Evolutionary conservation across 2,888 invertebrate species (phyloP).

Genomic region (Heterodera filipjevi): DNA sequence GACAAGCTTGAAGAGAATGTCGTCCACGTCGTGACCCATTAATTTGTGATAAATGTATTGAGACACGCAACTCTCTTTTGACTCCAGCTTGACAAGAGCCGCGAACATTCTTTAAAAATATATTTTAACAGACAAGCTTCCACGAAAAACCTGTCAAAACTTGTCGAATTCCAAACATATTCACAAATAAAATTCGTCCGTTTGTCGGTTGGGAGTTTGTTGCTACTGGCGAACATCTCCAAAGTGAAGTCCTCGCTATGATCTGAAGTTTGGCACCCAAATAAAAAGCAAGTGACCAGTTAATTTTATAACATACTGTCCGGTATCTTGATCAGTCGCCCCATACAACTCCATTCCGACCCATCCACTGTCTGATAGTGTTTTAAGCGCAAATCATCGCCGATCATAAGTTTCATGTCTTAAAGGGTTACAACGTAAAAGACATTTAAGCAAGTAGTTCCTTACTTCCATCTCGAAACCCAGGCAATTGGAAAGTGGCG

Average conservation of each 20-base stretch:
- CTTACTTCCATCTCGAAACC: slow-evolving; percentile 81
- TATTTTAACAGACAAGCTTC: not conserved
- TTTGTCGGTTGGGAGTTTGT: slow-evolving; percentile 84
- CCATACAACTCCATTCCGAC: slow-evolving; percentile 85
- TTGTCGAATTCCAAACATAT: slow-evolving; percentile 69
- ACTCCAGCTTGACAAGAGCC: slow-evolving; percentile 65
- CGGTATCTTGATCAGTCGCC: slow-evolving; percentile 83
- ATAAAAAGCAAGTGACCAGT: not conserved
- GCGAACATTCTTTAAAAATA: slow-evolving; percentile 44
- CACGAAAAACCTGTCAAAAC: slow-evolving; percentile 49
- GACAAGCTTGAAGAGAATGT: slow-evolving; percentile 69
- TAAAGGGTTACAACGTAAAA: slow-evolving; percentile 35
- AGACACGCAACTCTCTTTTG: slow-evolving; percentile 90
- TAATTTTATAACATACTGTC: slow-evolving; percentile 67
- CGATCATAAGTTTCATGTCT: slow-evolving; percentile 98
- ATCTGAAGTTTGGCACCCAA: slow-evolving; percentile 68
- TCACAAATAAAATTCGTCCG: slow-evolving; percentile 95
- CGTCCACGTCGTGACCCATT: slow-evolving; percentile 75
- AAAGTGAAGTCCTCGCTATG: slow-evolving; percentile 97
- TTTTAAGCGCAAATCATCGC: slow-evolving; percentile 85
- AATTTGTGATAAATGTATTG: slow-evolving; percentile 96
- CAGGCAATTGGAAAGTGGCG: slow-evolving; percentile 93
- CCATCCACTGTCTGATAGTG: slow-evolving; percentile 71
- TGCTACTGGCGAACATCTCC: slow-evolving; percentile 85
- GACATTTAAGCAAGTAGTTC: slow-evolving; percentile 24